Evolutionary conservation across 2,113 vertebrate genomes (phyloP).

Genomic region (Oreochromis niloticus): DNA sequence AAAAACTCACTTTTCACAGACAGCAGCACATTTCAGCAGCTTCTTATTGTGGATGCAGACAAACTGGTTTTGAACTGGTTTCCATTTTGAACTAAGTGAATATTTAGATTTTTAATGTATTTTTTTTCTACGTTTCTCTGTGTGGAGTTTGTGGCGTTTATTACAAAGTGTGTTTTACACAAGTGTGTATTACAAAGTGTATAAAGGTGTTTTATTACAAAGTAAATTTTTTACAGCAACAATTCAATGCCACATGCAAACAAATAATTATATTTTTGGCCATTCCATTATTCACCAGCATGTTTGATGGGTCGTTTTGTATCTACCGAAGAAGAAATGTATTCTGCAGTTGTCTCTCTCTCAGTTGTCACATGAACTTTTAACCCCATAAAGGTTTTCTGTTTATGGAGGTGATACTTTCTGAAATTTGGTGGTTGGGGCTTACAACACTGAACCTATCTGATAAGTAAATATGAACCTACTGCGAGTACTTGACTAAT

Average conservation of each 20-base stretch:
- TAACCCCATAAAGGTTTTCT: not conserved
- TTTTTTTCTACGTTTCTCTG: not conserved
- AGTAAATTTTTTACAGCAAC: not conserved
- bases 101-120: not conserved
- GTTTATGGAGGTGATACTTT: not conserved
- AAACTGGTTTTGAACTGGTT: not conserved
- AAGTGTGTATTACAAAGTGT: too few relatives aligned
- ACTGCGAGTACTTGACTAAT: not conserved
- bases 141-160: not conserved
- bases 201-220: not conserved
- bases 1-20: not conserved
- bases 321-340: not conserved
- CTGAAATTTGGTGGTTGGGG: not conserved
- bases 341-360: not conserved
- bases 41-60: not conserved
- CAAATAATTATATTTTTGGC: not conserved
- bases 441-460: not conserved
- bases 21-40: not conserved
- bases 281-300: not conserved
- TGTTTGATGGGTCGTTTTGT: not conserved
- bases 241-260: not conserved
- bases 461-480: not conserved
- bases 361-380: not conserved
- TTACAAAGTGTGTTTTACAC: too few relatives aligned
- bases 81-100: not conserved